phyloP scores from a whole-genome alignment of 2,113 vertebrate genomes.

The Trichomycterus rosablanca region DNA sequence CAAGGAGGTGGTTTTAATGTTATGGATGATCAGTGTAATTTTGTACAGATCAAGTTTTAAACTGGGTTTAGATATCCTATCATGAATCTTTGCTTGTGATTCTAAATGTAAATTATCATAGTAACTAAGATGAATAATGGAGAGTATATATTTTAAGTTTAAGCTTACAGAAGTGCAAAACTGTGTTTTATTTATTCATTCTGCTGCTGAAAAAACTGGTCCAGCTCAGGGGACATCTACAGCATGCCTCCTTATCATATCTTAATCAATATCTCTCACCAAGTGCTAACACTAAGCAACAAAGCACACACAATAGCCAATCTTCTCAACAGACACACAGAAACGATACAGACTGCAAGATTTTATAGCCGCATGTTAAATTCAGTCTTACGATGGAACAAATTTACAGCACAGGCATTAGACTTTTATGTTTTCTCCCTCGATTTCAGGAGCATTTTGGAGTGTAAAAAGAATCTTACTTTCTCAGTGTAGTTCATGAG shows the following conservation, averaged over 20 bases:
- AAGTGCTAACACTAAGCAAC: slow-evolving; percentile 63
- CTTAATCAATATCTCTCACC: slow-evolving; percentile 69
- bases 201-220: slow-evolving; percentile 47
- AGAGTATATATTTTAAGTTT: no score
- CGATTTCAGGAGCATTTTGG: not conserved
- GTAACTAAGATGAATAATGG: no score
- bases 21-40: no score
- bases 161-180: no score
- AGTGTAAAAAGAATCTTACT: not conserved
- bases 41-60: no score
- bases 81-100: no score
- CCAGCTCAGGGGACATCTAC: slow-evolving; percentile 58
- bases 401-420: not conserved
- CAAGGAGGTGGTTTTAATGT: no score
- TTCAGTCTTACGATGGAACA: not conserved
- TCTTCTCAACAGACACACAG: not conserved
- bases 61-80: no score
- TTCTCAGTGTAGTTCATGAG: not conserved
- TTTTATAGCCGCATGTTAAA: not conserved
- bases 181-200: no score
- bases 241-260: slow-evolving; percentile 65
- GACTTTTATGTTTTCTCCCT: not conserved
- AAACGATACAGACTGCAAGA: no score
- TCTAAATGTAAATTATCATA: no score
- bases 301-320: slow-evolving; percentile 36